Evolutionary conservation across 2,888 invertebrate genomes (phyloP).

Genomic region (Eumerus sabulonum): DNA sequence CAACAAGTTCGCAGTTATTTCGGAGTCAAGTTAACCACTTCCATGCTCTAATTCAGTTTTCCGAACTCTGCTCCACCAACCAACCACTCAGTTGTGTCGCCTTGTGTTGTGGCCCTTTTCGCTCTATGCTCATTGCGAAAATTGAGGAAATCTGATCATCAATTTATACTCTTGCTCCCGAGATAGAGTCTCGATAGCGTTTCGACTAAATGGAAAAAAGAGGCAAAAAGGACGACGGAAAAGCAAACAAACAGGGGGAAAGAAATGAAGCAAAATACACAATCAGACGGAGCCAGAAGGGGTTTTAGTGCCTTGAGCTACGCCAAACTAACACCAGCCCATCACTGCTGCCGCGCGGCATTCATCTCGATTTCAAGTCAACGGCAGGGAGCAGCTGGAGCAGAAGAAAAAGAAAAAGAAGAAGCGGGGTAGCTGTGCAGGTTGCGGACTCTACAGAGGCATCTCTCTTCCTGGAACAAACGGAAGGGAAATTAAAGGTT

Average conservation of each 20-base stretch:
- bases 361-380: slow-evolving; percentile 60
- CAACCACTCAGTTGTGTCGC: no score
- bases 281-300: slow-evolving; percentile 42
- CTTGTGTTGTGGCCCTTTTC: no score
- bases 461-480: slow-evolving; percentile 54
- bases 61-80: no score
- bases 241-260: no score
- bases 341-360: slow-evolving; percentile 28
- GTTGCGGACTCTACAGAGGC: slow-evolving; percentile 15
- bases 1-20: background rate
- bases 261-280: slow-evolving; percentile 49
- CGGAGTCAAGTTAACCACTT: no score
- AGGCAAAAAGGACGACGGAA: no score
- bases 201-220: no score
- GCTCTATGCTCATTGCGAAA: no score
- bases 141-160: no score
- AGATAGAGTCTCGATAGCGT: no score
- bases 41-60: no score
- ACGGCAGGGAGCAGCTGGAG: slow-evolving; percentile 25
- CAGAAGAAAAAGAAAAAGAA: background rate
- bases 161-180: no score
- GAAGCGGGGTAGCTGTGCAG: slow-evolving; percentile 6
- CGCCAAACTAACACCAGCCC: slow-evolving; percentile 31
- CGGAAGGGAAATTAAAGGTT: slow-evolving; percentile 66
- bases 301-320: slow-evolving; percentile 41